phyloP scores from a whole-genome alignment of 2,797 vertebrate genomes.

The Hybognathus amarus region DNA sequence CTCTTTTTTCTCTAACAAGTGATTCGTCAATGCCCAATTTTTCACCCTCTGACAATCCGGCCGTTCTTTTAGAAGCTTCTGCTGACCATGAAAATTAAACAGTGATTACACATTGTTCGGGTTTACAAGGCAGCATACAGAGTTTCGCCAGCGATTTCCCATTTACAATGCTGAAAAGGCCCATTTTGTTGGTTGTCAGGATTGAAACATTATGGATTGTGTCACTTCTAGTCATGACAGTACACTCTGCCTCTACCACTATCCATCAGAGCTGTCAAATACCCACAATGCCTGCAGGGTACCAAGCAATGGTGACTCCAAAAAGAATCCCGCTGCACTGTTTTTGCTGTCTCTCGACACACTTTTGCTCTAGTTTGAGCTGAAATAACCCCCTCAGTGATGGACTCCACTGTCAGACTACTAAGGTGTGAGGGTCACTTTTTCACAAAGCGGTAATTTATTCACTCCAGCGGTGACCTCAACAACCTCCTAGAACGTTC shows the following conservation, averaged over 20 bases:
- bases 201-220: conserved; percentile 50
- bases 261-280: conserved; percentile 52
- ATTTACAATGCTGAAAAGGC: conserved; percentile 45
- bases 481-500: conserved; percentile 45
- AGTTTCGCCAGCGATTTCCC: conserved; percentile 24
- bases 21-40: conserved; percentile 15
- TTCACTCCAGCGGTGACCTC: conserved; percentile 54
- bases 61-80: conserved; percentile 27
- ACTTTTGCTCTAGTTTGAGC: conserved; percentile 26
- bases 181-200: conserved; percentile 44
- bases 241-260: conserved; percentile 46
- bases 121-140: conserved; percentile 32
- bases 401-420: conserved; percentile 33
- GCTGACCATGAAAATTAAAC: conserved; percentile 44
- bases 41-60: conserved; percentile 15
- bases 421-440: conserved; percentile 32
- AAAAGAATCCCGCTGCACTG: conserved; percentile 25
- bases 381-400: conserved; percentile 35
- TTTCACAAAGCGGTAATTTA: conserved; percentile 47
- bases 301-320: conserved; percentile 44
- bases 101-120: conserved; percentile 46
- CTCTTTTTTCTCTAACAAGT: neutral
- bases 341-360: conserved; percentile 21
- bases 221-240: conserved; percentile 49
- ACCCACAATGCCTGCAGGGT: conserved; percentile 47